Evolutionary conservation across 2,888 invertebrate genomes (phyloP).

Genomic region (Cheilosia soror): DNA sequence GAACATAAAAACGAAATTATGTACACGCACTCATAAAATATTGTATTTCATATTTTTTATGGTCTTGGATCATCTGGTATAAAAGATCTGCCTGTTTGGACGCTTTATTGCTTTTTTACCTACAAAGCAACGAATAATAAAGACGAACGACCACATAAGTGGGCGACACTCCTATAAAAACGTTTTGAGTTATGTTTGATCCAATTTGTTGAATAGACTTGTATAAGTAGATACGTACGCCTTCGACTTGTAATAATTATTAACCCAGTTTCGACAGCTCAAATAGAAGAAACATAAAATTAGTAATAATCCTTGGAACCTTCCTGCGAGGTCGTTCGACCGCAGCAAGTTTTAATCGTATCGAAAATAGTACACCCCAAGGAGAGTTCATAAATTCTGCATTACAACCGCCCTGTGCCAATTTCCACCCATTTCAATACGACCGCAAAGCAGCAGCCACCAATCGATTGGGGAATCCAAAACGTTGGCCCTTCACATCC

Average conservation of each 20-base stretch:
- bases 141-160: slow-evolving; percentile 51
- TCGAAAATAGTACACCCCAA: slow-evolving; percentile 39
- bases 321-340: slow-evolving; percentile 35
- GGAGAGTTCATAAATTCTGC: slow-evolving; percentile 54
- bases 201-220: slow-evolving; percentile 52
- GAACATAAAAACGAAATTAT: slow-evolving; percentile 11
- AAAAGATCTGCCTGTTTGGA: slow-evolving; percentile 41
- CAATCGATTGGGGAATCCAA: not conserved
- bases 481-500: slow-evolving; percentile 21
- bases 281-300: slow-evolving; percentile 38
- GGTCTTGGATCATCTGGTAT: slow-evolving; percentile 33
- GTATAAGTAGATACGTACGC: not conserved
- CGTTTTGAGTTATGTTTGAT: slow-evolving; percentile 52
- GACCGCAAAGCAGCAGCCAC: slow-evolving; percentile 35
- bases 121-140: slow-evolving; percentile 36
- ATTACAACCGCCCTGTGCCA: slow-evolving; percentile 19
- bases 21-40: slow-evolving; percentile 44
- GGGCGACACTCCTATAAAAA: slow-evolving; percentile 61
- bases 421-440: slow-evolving; percentile 49
- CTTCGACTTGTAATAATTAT: slow-evolving; percentile 60
- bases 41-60: slow-evolving; percentile 44
- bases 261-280: slow-evolving; percentile 41
- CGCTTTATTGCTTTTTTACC: slow-evolving; percentile 46
- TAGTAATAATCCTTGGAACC: slow-evolving; percentile 49
- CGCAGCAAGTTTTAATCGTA: slow-evolving; percentile 54